Percentiles rank a stretch among this genome's conserved stretches.
Evolutionary conservation across 1,140 invertebrate species (phyloP).

Genomic region (Agrypnia vestita): DNA sequence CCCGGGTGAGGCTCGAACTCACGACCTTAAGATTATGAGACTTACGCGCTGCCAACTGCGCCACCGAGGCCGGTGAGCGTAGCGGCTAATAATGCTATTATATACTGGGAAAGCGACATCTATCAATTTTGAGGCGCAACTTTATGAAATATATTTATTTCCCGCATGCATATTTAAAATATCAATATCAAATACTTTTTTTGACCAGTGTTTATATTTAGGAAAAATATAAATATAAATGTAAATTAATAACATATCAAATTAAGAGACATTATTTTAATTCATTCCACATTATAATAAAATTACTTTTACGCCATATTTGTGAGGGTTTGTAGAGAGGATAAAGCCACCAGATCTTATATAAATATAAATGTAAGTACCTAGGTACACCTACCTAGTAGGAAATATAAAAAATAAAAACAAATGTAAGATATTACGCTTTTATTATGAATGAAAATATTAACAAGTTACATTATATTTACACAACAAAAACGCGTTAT

Average conservation of each 20-base stretch:
- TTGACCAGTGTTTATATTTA: not conserved
- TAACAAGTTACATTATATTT: no score
- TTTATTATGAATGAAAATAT: no score
- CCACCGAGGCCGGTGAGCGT: constrained; percentile 80
- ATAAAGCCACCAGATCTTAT: not conserved
- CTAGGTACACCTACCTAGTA: no score
- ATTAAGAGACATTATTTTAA: not conserved
- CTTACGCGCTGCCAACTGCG: constrained; percentile 96
- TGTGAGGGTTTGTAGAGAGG: not conserved
- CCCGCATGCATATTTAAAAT: no score
- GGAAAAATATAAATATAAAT: not conserved
- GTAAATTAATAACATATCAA: not conserved
- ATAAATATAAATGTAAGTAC: no score
- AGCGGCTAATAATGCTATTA: not conserved
- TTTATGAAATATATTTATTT: not conserved
- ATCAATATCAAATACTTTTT: not conserved
- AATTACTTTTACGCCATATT: not conserved
- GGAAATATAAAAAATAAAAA: no score
- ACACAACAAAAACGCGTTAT: no score
- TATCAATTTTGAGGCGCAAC: not conserved
- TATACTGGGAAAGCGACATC: constrained; percentile 11
- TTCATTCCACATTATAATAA: no score
- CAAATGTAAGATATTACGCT: no score
- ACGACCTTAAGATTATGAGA: constrained; percentile 98
- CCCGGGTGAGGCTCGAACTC: constrained; percentile 96